These are phyloP conservation scores for Dolichotis patagonum DNA, from an alignment of 2,113 vertebrate species.

Conservation along the genomic window DNA sequence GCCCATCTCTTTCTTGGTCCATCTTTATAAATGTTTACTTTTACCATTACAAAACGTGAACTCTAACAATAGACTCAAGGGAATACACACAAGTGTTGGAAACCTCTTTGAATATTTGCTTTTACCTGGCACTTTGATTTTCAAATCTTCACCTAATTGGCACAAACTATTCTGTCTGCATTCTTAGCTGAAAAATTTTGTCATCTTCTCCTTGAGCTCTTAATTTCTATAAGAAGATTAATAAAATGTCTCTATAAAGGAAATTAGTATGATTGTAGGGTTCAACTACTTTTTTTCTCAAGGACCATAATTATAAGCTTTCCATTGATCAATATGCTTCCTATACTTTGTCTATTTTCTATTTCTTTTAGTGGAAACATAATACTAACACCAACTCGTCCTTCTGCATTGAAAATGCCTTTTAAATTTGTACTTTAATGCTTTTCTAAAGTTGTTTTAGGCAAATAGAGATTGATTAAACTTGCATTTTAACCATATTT, in stretches of 20 bases:
- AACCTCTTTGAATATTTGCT: no score
- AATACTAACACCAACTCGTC: not conserved
- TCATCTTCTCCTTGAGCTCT: not conserved
- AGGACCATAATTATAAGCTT: not conserved
- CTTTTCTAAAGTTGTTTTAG: not conserved
- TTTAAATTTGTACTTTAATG: not conserved
- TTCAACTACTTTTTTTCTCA: not conserved
- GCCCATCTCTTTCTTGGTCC: not conserved
- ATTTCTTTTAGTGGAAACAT: not conserved
- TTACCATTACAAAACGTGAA: not conserved
- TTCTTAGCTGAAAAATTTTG: no score
- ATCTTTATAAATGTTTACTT: not conserved
- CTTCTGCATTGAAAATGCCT: not conserved
- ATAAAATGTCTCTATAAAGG: not conserved
- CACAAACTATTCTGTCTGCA: not conserved
- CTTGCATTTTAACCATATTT: not conserved
- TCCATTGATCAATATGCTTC: no score
- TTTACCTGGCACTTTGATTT: no score
- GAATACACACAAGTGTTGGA: no score
- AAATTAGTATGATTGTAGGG: accelerated
- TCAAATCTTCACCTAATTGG: no score
- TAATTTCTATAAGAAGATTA: not conserved
- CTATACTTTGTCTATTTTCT: not conserved
- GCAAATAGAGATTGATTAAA: not conserved
- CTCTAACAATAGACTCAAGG: no score